phyloP scores from a whole-genome alignment of 2,113 vertebrate genomes.

The Solenodon paradoxus region DNA sequence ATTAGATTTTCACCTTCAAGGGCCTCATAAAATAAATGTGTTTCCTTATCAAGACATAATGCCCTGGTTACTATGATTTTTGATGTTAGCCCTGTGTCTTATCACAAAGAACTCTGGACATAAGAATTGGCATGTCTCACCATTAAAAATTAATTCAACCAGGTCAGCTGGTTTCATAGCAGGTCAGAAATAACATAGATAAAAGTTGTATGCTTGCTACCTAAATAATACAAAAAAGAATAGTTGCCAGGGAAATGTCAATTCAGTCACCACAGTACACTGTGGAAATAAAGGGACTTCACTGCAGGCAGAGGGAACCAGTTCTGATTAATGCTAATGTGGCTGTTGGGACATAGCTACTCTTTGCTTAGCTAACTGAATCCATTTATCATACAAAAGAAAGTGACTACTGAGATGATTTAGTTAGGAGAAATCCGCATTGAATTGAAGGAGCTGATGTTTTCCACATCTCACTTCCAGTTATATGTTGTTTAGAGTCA shows the following conservation, averaged over 20 bases:
- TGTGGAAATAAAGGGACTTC: not conserved
- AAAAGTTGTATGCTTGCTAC: not conserved
- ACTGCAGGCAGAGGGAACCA: not conserved
- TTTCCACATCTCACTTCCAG: not conserved
- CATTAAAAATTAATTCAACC: slow-evolving; percentile 56
- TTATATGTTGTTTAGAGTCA: not conserved
- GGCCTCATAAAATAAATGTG: not conserved
- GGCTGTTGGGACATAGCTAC: rapidly evolving
- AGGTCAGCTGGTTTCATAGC: not conserved
- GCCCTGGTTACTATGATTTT: not conserved
- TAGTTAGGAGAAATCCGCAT: not conserved
- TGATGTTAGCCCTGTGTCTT: not conserved
- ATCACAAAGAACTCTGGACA: slow-evolving; percentile 1
- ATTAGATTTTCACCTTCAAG: not conserved
- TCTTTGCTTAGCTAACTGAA: not conserved
- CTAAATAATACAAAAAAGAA: not conserved
- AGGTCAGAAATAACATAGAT: slow-evolving; percentile 21
- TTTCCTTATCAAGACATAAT: not conserved
- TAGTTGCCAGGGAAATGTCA: not conserved
- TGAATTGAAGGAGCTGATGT: not conserved
- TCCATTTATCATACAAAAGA: not conserved
- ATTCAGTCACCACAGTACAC: not conserved
- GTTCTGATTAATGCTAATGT: not conserved
- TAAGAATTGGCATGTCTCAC: not conserved
- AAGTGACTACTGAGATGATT: not conserved